Evolutionary conservation across 2,888 invertebrate species (phyloP).

Genomic region (Drosophila sordidula): DNA sequence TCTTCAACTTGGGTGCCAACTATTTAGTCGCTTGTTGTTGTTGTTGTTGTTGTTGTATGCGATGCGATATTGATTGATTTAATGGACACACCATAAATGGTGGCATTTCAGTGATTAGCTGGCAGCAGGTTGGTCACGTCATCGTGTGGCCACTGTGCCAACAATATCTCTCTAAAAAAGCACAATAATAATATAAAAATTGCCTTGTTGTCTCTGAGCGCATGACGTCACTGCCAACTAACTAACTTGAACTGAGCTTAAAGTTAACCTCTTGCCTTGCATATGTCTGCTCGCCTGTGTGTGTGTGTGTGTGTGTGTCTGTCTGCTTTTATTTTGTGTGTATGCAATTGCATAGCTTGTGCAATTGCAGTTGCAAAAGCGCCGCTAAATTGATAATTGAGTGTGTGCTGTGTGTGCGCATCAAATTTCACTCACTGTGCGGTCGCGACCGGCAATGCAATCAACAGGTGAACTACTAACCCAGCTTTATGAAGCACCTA

Average conservation of each 20-base stretch:
- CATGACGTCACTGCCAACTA: conserved; percentile 39
- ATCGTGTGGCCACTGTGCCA: conserved; percentile 27
- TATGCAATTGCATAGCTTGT: conserved; percentile 25
- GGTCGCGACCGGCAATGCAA: conserved; percentile 36
- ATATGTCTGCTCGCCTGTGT: conserved; percentile 1
- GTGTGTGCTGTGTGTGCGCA: conserved; percentile 18
- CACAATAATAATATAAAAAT: not conserved
- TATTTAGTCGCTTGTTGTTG: not conserved
- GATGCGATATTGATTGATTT: conserved; percentile 52
- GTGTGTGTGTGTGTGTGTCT: conserved; percentile 6
- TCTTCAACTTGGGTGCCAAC: conserved; percentile 11
- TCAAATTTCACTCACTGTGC: conserved; percentile 59
- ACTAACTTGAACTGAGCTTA: conserved; percentile 22
- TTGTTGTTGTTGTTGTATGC: not conserved
- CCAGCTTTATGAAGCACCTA: conserved; percentile 45
- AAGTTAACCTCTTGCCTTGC: not conserved
- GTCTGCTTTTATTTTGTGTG: not conserved
- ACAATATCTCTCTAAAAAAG: not conserved
- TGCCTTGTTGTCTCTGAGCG: conserved; percentile 12
- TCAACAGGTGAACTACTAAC: conserved; percentile 69
- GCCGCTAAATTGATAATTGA: conserved; percentile 41
- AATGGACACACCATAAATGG: conserved; percentile 59
- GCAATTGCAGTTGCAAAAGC: conserved; percentile 50
- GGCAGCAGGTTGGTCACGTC: conserved; percentile 42
- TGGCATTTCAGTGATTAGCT: conserved; percentile 34